These are phyloP conservation scores for Poecile montanus DNA, from an alignment of 2,797 vertebrate genomes.

Conservation along the genomic window DNA sequence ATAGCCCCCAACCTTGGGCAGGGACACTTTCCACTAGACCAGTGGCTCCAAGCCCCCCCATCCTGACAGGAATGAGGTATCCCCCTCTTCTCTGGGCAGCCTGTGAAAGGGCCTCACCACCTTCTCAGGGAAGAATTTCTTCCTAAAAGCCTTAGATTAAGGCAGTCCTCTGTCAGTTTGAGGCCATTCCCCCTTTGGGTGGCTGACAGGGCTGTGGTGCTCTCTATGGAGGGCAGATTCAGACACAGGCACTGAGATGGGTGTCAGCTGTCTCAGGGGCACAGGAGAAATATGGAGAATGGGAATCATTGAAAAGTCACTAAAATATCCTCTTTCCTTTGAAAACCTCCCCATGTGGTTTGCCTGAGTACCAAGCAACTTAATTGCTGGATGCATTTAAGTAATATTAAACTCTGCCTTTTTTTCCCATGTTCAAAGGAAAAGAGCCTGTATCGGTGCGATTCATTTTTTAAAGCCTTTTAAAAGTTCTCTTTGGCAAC, in stretches of 20 bases:
- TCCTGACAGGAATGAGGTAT: not conserved
- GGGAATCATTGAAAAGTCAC: not conserved
- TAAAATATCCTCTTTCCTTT: slow-evolving; percentile 22
- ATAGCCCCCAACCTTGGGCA: not conserved
- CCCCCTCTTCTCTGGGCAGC: not conserved
- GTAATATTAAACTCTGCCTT: slow-evolving; percentile 42
- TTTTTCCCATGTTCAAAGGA: slow-evolving; percentile 32
- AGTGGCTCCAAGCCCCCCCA: not conserved
- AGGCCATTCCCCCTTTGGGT: not conserved
- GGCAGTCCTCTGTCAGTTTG: not conserved
- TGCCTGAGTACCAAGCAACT: not conserved
- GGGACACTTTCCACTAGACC: not conserved
- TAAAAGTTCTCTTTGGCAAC: slow-evolving; percentile 55
- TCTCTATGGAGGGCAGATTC: not conserved
- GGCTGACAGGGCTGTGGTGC: not conserved
- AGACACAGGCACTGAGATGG: not conserved
- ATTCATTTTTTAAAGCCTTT: slow-evolving; percentile 52
- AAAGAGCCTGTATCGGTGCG: not conserved
- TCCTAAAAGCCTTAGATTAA: not conserved
- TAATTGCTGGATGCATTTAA: not conserved
- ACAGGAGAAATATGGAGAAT: not conserved
- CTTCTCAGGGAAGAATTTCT: not conserved
- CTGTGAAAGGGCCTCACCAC: fast-evolving
- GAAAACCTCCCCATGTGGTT: not conserved
- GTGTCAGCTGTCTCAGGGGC: not conserved